These are phyloP conservation scores for Agelas oroides DNA, from an alignment of 37 sponge, comb jelly and placozoan genomes.

Conservation along the genomic window DNA sequence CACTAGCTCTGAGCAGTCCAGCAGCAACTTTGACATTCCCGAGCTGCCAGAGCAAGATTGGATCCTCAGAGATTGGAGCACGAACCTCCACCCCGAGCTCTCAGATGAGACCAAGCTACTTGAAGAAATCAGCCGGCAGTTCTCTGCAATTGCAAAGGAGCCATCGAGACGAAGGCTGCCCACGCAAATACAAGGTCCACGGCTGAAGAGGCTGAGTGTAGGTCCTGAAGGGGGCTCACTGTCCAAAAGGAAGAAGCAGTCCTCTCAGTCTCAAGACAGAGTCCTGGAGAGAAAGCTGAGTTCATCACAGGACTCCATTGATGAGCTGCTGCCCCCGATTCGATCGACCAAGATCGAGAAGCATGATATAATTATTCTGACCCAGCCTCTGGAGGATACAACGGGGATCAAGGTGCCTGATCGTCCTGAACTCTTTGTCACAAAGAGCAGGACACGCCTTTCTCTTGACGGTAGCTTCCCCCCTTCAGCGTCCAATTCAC, in stretches of 20 bases:
- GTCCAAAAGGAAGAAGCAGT: not conserved
- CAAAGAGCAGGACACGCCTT: conserved; percentile 9
- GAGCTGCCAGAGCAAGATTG: not conserved
- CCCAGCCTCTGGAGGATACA: conserved; percentile 46
- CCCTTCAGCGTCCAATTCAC: not conserved
- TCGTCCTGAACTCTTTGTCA: not conserved
- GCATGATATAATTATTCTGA: conserved; percentile 58
- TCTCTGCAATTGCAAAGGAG: conserved; percentile 39
- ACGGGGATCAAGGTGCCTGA: conserved; percentile 37
- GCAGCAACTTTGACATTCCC: too few relatives aligned
- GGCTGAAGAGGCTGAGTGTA: conserved; percentile 27
- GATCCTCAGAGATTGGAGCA: conserved; percentile 1
- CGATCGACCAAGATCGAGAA: not conserved
- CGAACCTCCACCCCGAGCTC: not conserved
- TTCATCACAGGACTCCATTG: conserved; percentile 2
- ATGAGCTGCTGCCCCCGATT: conserved; percentile 31
- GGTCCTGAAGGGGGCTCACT: not conserved
- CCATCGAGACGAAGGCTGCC: conserved; percentile 18
- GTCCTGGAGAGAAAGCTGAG: not conserved
- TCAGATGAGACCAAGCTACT: not conserved
- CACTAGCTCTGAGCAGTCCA: too few relatives aligned
- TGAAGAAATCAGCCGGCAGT: conserved; percentile 41
- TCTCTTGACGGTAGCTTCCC: conserved; percentile 13
- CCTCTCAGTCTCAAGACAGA: too few relatives aligned
- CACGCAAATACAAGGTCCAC: conserved; percentile 2